Base-by-base conservation (phyloP, 2,888 invertebrate species). In the Quadriops clusia region DNA sequence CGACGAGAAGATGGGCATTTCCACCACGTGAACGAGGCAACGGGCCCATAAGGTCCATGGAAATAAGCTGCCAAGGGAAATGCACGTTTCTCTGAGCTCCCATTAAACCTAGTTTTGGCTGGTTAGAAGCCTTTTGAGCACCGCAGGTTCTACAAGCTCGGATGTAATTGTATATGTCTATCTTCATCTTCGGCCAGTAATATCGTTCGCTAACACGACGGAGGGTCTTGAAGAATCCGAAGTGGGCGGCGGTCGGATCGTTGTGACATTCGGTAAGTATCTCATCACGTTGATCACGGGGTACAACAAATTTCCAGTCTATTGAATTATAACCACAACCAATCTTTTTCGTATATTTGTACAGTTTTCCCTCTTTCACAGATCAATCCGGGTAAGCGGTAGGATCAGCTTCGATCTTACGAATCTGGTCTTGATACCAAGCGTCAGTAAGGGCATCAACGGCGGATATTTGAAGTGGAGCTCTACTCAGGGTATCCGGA, bases 281-380 rank as follows among this genome's bases (percentile, higher is more conserved):
- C 4, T 30, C 21, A n/a, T 9, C 20, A 6, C 40, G 11, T 27
- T 37, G 37, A 6, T 16, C 13, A 36, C 40, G 40, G 9, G 46
- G 43, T 4, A 45, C 37, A 4, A 45, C 18, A 7, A 36, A 9
- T 34, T 41, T 44, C 42, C 43, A 46, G 23, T 43, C 40, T n/a
- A n/a, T n/a, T n/a, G n/a, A n/a, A n/a, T n/a, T n/a, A n/a, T n/a
- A n/a, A n/a, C n/a, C n/a, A 27, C 14, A n/a, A n/a, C n/a, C n/a
- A n/a, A n/a, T n/a, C n/a, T n/a, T n/a, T n/a, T n/a, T n/a, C n/a
- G n/a, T n/a, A n/a, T n/a, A n/a, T n/a, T n/a, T n/a, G n/a, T 23
- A 40, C 5, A 42, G n/a, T 11, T 7, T 13, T 13, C 29, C 23
- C 11, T 37, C 21, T 23, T 40, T 30, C 3, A 43, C 20, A 28